Conservation (phyloP, 2,113 vertebrate genomes). For the Sturnira hondurensis region DNA sequence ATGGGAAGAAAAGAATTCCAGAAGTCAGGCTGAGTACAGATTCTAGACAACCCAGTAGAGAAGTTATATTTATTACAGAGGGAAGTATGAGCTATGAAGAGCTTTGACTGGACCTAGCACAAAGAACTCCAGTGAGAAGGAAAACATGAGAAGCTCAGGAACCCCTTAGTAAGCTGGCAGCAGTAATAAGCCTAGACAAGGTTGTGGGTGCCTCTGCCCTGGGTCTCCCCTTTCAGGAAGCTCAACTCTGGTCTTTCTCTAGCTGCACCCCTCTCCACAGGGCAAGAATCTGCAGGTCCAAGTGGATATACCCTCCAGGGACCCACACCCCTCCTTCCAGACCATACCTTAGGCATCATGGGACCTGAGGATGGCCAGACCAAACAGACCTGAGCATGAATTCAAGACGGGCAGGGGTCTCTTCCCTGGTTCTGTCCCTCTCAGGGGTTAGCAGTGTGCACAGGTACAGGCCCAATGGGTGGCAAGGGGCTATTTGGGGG, state of each 20-base stretch:
- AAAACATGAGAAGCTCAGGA: neutral
- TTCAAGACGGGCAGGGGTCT: neutral
- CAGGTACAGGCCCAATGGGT: neutral
- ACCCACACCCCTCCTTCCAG: neutral
- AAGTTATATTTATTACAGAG: neutral
- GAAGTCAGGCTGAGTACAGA: neutral
- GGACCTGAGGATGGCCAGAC: neutral
- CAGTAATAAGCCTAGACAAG: neutral
- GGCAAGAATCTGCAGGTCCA: neutral
- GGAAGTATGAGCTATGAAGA: neutral
- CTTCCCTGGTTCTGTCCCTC: neutral
- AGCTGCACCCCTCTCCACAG: neutral
- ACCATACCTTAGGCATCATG: neutral
- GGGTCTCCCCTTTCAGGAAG: neutral
- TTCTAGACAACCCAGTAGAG: neutral
- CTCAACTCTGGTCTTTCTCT: neutral
- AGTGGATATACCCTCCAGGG: neutral
- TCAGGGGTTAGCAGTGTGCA: accelerated
- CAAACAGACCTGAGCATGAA: neutral
- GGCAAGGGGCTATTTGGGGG: neutral
- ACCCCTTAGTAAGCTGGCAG: neutral
- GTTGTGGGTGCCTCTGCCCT: neutral
- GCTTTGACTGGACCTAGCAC: neutral
- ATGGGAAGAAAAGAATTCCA: neutral
- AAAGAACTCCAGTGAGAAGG: neutral